Conservation (phyloP, 2,113 vertebrate genomes). For the Noturus placidus region DNA sequence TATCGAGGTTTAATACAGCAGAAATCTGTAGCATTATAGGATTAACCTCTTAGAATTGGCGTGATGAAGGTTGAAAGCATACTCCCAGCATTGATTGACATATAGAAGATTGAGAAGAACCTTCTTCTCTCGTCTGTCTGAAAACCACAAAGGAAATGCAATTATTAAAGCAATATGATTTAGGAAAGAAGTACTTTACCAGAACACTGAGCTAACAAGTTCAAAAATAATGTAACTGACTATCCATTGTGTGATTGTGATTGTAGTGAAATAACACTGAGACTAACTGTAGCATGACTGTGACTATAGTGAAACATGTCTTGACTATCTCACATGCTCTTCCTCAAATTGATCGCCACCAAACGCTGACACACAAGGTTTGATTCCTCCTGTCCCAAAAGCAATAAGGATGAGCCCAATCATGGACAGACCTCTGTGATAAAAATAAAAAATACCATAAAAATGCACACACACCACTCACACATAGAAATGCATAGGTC, state of each 20-base stretch:
- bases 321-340: slow-evolving; percentile 79
- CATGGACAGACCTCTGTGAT: slow-evolving; percentile 80
- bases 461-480: not conserved
- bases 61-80: slow-evolving; percentile 93
- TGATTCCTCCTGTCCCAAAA: slow-evolving; percentile 95
- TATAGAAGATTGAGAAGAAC: slow-evolving; percentile 98
- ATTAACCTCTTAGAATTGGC: slow-evolving; percentile 90
- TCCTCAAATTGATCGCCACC: slow-evolving; percentile 98
- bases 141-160: slow-evolving; percentile 52
- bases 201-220: not conserved
- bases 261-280: not conserved
- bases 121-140: slow-evolving; percentile 88
- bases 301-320: not conserved
- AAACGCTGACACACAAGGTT: slow-evolving; percentile 95
- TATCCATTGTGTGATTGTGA: not conserved
- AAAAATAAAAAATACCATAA: slow-evolving; percentile 43
- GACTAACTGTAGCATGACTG: not conserved
- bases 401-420: slow-evolving; percentile 88
- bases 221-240: not conserved
- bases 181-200: not conserved
- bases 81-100: slow-evolving; percentile 95
- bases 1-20: not conserved
- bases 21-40: not conserved
- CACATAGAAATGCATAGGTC: slow-evolving; percentile 11
- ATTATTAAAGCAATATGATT: not conserved